Base-by-base conservation (phyloP, 1,140 invertebrate genomes). In the Calliphora vicina region DNA sequence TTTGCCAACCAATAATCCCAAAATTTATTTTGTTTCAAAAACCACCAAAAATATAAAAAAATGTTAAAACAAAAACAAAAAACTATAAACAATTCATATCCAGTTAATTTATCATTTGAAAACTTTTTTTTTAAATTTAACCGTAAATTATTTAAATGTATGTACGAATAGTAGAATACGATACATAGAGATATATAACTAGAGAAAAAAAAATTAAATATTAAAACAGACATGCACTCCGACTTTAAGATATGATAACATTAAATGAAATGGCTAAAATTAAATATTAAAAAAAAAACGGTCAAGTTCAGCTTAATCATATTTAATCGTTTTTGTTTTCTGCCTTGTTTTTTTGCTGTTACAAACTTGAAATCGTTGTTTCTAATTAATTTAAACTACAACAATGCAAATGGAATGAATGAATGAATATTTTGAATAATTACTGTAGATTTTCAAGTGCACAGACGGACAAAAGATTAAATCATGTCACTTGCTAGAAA, bases 301-400 rank as follows among this genome's bases (percentile, higher is more conserved):
- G 74, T 78, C 74, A 78, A 78, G 74, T 78, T 78, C 74, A 78
- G 74, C 35, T 78, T 78, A 78, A 78, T 67, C 13, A 57, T 57
- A 35, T 35, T 57, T n/a, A 57, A 17, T 57, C 5, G 50, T 17
- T 57, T 0, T 10, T n/a, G 50, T 57, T 57, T 50, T 50, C 12
- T 3, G 3, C 20, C 9, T 61, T 4, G 57, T 23, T 61, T n/a
- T 61, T 20, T 61, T 61, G 9, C 50, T 57, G 50, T n/a, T n/a
- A n/a, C 17, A 17, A 61, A 61, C 50, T 61, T 61, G 50, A 61
- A n/a, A 15, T 15, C 20, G 4, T 8, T 67, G 61, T 23, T 67
- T 67, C 61, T 23, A 67, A 67, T 67, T 57, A 57, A 57, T 10
- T 50, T 50, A 50, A 50, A 50, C 3, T 50, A 50, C 45, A 6